Evolutionary conservation across 2,113 vertebrate species (phyloP).

Genomic region (Martes martes): DNA sequence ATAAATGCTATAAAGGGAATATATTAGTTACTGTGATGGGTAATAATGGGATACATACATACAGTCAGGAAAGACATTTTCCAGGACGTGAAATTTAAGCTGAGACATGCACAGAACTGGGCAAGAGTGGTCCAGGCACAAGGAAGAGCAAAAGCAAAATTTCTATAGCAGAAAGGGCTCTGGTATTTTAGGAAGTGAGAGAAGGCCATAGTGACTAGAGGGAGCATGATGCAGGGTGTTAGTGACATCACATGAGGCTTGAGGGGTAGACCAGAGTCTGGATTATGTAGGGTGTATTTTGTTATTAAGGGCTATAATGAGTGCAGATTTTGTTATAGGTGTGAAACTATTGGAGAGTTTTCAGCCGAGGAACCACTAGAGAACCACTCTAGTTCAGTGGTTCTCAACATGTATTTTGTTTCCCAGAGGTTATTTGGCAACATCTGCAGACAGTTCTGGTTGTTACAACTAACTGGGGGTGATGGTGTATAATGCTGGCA

Average conservation of each 20-base stretch:
- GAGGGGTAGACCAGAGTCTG: neutral
- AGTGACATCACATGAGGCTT: neutral
- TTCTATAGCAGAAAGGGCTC: neutral
- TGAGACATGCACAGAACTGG: neutral
- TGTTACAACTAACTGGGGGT: neutral
- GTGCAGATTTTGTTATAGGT: neutral
- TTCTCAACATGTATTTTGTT: neutral
- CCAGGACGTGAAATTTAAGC: slow-evolving; percentile 8
- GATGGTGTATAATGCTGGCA: neutral
- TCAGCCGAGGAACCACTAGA: neutral
- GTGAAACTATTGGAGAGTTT: neutral
- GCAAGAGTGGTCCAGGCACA: neutral
- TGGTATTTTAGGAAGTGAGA: slow-evolving; percentile 26
- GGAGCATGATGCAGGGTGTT: neutral
- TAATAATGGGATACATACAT: neutral
- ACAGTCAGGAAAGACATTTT: neutral
- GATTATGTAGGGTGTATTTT: neutral
- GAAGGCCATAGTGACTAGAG: neutral
- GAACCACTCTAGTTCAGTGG: neutral
- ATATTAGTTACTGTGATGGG: neutral
- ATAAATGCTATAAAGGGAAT: neutral
- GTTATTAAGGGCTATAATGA: neutral
- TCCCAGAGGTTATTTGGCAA: neutral
- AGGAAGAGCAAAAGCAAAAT: neutral
- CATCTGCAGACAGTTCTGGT: neutral